A percentile compares a stretch with the other conserved stretches of the same genome.
phyloP scores from a whole-genome alignment of 2,888 invertebrate species.

The Venusia cambrica region DNA sequence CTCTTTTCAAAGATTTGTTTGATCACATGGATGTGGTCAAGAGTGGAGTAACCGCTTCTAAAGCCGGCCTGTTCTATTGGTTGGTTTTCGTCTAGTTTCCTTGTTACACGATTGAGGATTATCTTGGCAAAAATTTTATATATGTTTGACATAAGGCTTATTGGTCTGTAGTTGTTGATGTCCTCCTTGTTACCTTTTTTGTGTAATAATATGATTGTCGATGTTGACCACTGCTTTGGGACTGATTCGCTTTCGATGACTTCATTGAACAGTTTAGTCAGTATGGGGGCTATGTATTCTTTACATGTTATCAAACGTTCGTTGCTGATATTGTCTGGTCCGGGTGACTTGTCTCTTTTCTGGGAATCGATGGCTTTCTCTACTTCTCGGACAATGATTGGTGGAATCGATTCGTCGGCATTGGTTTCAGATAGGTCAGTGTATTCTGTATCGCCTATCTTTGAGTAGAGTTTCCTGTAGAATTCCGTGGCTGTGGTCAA shows the following conservation, averaged over 20 bases:
- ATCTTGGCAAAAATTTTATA: no score
- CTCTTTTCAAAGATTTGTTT: conserved; percentile 17
- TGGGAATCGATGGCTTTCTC: background rate
- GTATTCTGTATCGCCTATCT: no score
- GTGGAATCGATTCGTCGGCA: background rate
- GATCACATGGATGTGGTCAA: conserved; percentile 11
- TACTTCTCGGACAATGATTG: background rate
- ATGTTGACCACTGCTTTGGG: background rate
- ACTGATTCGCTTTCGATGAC: background rate
- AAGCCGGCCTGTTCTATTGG: background rate
- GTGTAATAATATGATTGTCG: background rate
- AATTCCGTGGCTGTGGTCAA: no score
- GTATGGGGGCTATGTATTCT: background rate
- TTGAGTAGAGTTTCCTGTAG: no score
- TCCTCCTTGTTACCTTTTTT: no score
- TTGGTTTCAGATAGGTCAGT: background rate
- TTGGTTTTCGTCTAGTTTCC: background rate
- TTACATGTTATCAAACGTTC: no score
- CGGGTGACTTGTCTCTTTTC: background rate
- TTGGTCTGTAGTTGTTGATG: background rate
- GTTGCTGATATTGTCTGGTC: background rate
- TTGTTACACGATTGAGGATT: no score
- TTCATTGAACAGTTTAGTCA: background rate
- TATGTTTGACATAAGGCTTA: background rate
- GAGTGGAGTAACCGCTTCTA: background rate